Evolutionary conservation across 2,797 vertebrate genomes (phyloP).

Genomic region (Amblyopsis hoosieri): DNA sequence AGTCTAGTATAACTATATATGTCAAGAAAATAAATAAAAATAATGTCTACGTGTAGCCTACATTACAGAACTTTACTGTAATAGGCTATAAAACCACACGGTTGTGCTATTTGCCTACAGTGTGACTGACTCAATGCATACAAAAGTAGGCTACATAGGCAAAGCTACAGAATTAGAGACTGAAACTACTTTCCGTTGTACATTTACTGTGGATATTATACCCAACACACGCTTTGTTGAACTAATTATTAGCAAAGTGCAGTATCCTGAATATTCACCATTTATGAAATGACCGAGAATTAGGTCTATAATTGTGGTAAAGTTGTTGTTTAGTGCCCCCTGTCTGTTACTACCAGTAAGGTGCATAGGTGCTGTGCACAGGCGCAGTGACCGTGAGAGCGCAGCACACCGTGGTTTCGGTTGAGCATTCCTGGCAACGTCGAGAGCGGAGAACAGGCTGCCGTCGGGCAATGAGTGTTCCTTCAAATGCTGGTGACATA

Average conservation of each 20-base stretch:
- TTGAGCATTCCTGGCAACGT: slow-evolving; percentile 76
- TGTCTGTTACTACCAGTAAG: slow-evolving; percentile 63
- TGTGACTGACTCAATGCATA: background rate
- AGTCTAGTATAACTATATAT: too few species aligned
- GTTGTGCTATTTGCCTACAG: slow-evolving; percentile 48
- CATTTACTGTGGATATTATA: background rate
- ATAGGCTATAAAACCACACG: slow-evolving; percentile 43
- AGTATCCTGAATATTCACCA: background rate
- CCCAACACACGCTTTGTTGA: background rate
- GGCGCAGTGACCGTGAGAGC: slow-evolving; percentile 64
- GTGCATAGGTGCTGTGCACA: slow-evolving; percentile 60
- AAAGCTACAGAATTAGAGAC: too few species aligned
- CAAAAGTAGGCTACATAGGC: too few species aligned
- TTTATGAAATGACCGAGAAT: background rate
- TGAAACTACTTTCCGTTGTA: too few species aligned
- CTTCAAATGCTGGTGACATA: slow-evolving; percentile 49
- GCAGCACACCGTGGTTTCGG: slow-evolving; percentile 77
- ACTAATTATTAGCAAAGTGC: background rate
- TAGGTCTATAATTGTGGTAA: background rate
- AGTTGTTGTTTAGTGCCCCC: slow-evolving; percentile 32
- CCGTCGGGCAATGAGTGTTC: slow-evolving; percentile 46
- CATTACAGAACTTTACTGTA: too few species aligned
- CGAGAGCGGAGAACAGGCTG: slow-evolving; percentile 58
- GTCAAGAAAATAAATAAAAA: too few species aligned
- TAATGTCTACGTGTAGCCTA: too few species aligned